These are phyloP conservation scores for Orgyia antiqua DNA, from an alignment of 2,888 invertebrate genomes.

Conservation along the genomic window DNA sequence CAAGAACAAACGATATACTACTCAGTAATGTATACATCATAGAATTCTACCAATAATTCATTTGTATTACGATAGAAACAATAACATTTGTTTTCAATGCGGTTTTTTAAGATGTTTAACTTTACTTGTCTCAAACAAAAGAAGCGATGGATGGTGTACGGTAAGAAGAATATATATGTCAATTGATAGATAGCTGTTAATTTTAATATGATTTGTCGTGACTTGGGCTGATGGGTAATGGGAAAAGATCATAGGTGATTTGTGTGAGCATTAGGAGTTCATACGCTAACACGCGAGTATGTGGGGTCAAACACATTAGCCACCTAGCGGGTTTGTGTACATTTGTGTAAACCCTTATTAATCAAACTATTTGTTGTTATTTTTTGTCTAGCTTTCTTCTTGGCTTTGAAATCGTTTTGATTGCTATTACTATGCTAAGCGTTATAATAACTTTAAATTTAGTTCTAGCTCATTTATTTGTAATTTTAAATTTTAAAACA, in stretches of 20 bases:
- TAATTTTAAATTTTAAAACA: too few relatives aligned
- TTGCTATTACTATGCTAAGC: not conserved
- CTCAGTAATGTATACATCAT: conserved; percentile 62
- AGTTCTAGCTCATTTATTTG: too few relatives aligned
- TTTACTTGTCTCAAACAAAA: conserved; percentile 24
- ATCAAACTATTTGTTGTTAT: conserved; percentile 46
- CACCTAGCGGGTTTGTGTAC: conserved; percentile 65
- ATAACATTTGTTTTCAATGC: conserved; percentile 27
- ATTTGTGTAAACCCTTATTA: conserved; percentile 59
- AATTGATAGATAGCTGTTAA: conserved; percentile 60
- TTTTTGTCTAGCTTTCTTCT: conserved; percentile 29
- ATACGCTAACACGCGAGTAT: conserved; percentile 64
- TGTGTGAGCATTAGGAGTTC: conserved; percentile 70
- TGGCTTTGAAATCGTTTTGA: conserved; percentile 17
- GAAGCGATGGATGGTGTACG: conserved; percentile 45
- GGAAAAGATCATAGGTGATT: conserved; percentile 64
- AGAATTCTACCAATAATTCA: conserved; percentile 34
- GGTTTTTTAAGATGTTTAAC: conserved; percentile 20
- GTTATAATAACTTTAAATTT: not conserved
- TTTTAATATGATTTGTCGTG: conserved; percentile 72
- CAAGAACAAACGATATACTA: conserved; percentile 61
- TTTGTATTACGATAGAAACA: conserved; percentile 30
- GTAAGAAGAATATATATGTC: conserved; percentile 33
- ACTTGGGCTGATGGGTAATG: conserved; percentile 66
- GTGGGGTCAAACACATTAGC: conserved; percentile 74